phyloP scores from a whole-genome alignment of 2,113 vertebrate genomes.

The Emydura subglobosa region DNA sequence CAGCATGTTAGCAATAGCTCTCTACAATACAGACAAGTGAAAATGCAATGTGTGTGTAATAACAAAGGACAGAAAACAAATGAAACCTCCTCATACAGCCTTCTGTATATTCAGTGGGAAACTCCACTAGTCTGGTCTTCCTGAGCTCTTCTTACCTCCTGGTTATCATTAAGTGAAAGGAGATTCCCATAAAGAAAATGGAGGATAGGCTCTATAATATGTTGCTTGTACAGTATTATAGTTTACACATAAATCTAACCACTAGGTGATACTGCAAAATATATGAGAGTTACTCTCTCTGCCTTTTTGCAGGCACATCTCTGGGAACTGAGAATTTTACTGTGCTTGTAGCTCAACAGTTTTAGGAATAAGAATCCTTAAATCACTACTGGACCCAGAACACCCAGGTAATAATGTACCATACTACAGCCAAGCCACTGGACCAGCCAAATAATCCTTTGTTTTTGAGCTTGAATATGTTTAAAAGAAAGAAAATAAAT shows the following conservation, averaged over 20 bases:
- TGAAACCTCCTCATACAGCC: no score
- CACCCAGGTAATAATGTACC: background rate
- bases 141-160: background rate
- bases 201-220: background rate
- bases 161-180: background rate
- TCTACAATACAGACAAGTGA: no score
- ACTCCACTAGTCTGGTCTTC: no score
- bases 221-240: background rate
- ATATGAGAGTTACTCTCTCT: background rate
- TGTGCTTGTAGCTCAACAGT: background rate
- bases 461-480: constrained; percentile 38
- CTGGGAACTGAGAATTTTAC: background rate
- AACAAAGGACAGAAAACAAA: no score
- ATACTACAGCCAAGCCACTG: constrained; percentile 61
- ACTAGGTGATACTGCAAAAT: background rate
- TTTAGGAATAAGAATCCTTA: background rate
- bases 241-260: background rate
- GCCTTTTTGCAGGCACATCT: background rate
- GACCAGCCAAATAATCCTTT: background rate
- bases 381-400: background rate
- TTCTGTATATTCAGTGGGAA: no score
- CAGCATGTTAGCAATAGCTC: background rate
- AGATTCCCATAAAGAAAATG: background rate
- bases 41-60: no score
- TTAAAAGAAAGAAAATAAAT: constrained; percentile 25